These are phyloP conservation scores for Perithous albicinctus DNA, from an alignment of 2,888 invertebrate species.

Conservation along the genomic window DNA sequence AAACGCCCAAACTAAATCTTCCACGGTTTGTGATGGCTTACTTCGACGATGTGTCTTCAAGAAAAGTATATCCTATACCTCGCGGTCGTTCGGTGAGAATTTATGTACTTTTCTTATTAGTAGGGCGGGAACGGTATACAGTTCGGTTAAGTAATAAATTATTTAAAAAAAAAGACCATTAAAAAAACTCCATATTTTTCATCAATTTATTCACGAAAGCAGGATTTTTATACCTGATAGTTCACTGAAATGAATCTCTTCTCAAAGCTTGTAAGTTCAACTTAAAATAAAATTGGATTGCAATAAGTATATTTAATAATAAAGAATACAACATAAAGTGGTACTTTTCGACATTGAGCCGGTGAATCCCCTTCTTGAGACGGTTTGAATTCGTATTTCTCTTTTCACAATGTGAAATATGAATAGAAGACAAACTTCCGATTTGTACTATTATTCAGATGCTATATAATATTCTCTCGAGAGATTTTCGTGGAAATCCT, in stretches of 20 bases:
- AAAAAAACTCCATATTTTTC: too few relatives aligned
- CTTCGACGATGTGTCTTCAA: not conserved
- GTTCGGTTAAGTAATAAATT: too few relatives aligned
- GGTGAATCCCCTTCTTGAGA: not conserved
- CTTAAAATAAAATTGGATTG: too few relatives aligned
- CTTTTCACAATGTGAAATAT: not conserved
- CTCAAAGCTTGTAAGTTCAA: too few relatives aligned
- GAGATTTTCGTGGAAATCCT: not conserved
- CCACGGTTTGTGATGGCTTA: not conserved
- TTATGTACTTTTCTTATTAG: too few relatives aligned
- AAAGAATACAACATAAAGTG: not conserved
- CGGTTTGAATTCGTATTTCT: not conserved
- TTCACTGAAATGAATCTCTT: too few relatives aligned
- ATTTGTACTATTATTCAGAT: conserved; percentile 22
- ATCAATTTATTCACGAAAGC: too few relatives aligned
- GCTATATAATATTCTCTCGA: conserved; percentile 7
- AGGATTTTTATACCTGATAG: too few relatives aligned
- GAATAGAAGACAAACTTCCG: not conserved
- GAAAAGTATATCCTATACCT: not conserved
- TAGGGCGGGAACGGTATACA: too few relatives aligned
- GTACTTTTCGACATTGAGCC: not conserved
- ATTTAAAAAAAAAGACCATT: too few relatives aligned
- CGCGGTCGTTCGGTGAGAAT: too few relatives aligned
- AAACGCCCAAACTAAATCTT: conserved; percentile 12
- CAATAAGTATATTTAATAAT: not conserved